phyloP scores from a whole-genome alignment of 1,140 invertebrate genomes.

The Daktulosphaira vitifoliae region DNA sequence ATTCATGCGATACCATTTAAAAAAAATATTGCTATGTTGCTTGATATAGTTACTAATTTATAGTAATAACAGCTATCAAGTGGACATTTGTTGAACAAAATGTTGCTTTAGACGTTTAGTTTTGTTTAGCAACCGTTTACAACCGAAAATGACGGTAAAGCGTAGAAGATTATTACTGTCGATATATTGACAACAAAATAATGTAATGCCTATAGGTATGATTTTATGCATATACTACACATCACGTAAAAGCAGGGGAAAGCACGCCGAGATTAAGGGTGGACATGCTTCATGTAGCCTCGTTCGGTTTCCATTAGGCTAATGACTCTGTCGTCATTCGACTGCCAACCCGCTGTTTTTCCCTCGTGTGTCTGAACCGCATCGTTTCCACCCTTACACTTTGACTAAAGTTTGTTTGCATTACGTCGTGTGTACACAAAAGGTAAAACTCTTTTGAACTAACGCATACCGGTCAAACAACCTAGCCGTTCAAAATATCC shows the following conservation, averaged over 20 bases:
- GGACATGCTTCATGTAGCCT: slow-evolving; percentile 13
- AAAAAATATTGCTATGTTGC: no score
- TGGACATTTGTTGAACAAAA: no score
- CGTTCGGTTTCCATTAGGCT: slow-evolving; percentile 28
- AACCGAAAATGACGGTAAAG: neutral
- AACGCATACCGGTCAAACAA: neutral
- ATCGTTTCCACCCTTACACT: slow-evolving; percentile 5
- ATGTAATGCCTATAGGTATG: no score
- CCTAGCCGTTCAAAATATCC: neutral
- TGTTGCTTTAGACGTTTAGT: no score
- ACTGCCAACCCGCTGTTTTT: neutral
- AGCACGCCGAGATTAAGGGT: slow-evolving; percentile 18
- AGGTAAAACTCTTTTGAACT: neutral
- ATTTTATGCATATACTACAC: no score
- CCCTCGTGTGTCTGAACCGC: no score
- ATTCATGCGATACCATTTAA: no score
- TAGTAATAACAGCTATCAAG: no score
- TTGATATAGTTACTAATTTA: no score
- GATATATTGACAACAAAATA: no score
- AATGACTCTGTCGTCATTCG: slow-evolving; percentile 8
- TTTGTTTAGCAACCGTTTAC: no score
- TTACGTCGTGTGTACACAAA: neutral
- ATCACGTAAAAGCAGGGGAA: neutral
- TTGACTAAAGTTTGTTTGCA: slow-evolving; percentile 10
- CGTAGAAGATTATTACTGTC: neutral